Conservation (phyloP, 2,113 vertebrate species). For the Sander vitreus region DNA sequence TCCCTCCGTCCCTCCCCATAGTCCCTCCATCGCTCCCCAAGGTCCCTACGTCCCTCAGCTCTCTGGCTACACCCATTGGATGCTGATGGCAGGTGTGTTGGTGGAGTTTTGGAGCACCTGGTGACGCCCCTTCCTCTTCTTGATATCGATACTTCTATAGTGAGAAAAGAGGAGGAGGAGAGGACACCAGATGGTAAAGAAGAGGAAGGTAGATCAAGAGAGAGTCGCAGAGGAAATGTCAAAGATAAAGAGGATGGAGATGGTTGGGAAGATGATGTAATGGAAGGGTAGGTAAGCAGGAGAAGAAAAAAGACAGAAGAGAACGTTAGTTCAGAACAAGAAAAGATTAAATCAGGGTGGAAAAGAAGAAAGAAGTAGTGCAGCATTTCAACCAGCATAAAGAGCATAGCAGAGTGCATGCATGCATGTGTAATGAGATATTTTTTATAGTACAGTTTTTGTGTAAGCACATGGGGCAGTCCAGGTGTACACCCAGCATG, state of each 20-base stretch:
- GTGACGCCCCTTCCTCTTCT: constrained; percentile 78
- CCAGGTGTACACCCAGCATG: constrained; percentile 71
- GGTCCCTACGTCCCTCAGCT: constrained; percentile 70
- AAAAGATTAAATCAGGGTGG: constrained; percentile 46
- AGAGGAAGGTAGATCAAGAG: neutral
- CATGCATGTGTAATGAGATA: constrained; percentile 41
- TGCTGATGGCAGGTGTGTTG: constrained; percentile 77
- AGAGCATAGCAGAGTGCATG: constrained; percentile 10
- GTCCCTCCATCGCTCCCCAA: constrained; percentile 47
- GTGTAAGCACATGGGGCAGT: constrained; percentile 36
- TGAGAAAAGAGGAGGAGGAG: constrained; percentile 1
- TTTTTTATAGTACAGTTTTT: constrained; percentile 39
- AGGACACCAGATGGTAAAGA: constrained; percentile 3
- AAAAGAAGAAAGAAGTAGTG: constrained; percentile 52
- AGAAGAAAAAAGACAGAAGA: constrained; percentile 28
- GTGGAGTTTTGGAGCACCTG: constrained; percentile 74
- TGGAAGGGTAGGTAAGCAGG: constrained; percentile 1
- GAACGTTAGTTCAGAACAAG: constrained; percentile 46
- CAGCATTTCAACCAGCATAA: constrained; percentile 24
- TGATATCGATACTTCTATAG: constrained; percentile 79
- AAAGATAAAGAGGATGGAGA: neutral
- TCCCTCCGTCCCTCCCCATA: constrained; percentile 43
- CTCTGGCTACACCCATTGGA: constrained; percentile 67
- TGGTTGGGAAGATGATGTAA: constrained; percentile 4
- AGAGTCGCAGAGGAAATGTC: neutral